Percentiles rank a stretch among this genome's conserved stretches.
These are phyloP conservation scores for Philopedon plagiatum DNA, from an alignment of 2,888 invertebrate species.

Conservation along the genomic window DNA sequence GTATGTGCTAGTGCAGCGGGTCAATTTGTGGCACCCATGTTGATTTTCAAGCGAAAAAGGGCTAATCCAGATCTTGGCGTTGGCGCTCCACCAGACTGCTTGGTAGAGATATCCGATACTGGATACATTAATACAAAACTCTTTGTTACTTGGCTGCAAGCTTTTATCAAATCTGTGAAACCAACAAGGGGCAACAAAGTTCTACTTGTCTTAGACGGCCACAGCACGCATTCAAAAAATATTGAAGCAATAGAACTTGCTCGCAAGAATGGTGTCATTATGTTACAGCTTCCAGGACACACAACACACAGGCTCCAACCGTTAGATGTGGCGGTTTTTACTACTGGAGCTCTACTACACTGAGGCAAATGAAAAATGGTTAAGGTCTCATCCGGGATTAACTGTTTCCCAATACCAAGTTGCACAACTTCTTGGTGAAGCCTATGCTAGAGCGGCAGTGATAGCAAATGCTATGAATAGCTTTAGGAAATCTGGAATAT, in stretches of 20 bases:
- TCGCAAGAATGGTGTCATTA: constrained; percentile 46
- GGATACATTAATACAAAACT: constrained; percentile 27
- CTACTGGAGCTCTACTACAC: constrained; percentile 18
- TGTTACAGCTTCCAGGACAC: constrained; percentile 18
- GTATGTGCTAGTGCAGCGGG: constrained; percentile 34
- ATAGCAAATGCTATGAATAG: constrained; percentile 20
- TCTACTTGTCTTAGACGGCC: constrained; percentile 56
- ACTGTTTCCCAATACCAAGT: constrained; percentile 22
- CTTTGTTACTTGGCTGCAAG: constrained; percentile 39
- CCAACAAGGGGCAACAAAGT: constrained; percentile 49
- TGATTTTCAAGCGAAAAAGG: constrained; percentile 31
- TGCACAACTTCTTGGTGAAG: constrained; percentile 11
- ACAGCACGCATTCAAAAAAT: constrained; percentile 57
- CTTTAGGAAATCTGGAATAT: constrained; percentile 11
- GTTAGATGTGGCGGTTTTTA: constrained; percentile 26
- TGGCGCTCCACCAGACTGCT: constrained; percentile 27
- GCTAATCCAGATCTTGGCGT: constrained; percentile 21
- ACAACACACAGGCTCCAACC: no score
- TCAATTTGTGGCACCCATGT: constrained; percentile 31
- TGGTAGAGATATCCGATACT: constrained; percentile 26
- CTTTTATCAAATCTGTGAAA: constrained; percentile 62
- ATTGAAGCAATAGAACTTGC: constrained; percentile 45
- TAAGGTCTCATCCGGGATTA: no score
- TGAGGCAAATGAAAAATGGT: constrained; percentile 31
- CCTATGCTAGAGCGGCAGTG: constrained; percentile 3